phyloP scores from a whole-genome alignment of 53 echinoderm and acorn worm species.

The Zoroaster sp. region DNA sequence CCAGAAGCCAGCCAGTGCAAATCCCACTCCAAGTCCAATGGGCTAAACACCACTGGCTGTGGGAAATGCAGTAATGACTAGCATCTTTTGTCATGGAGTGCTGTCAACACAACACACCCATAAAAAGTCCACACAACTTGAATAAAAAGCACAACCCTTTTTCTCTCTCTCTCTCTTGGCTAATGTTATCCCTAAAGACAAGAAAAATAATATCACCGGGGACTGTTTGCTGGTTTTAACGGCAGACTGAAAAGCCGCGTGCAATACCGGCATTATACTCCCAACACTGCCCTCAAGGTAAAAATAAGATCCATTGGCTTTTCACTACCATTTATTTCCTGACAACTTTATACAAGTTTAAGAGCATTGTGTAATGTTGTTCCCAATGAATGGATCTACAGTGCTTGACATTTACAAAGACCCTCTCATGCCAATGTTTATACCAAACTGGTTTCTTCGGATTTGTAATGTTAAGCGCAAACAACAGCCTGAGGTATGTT shows the following conservation, averaged over 20 bases:
- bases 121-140: background rate
- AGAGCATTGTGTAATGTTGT: conserved; percentile 10
- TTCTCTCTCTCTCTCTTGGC: background rate
- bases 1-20: conserved; percentile 1
- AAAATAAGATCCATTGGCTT: background rate
- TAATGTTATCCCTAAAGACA: conserved; percentile 33
- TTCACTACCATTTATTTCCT: conserved; percentile 21
- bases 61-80: background rate
- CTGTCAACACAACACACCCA: background rate
- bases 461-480: background rate
- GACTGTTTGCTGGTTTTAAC: background rate
- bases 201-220: conserved; percentile 19
- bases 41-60: background rate
- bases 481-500: background rate
- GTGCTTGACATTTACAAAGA: background rate
- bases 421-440: background rate
- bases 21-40: background rate
- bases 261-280: background rate
- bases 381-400: background rate
- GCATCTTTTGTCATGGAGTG: background rate
- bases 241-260: background rate
- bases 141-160: background rate
- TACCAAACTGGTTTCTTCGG: background rate
- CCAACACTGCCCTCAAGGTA: conserved; percentile 3
- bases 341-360: background rate